Base-by-base conservation (phyloP, 1,140 invertebrate genomes). In the Stenopsyche tienmushanensis region DNA sequence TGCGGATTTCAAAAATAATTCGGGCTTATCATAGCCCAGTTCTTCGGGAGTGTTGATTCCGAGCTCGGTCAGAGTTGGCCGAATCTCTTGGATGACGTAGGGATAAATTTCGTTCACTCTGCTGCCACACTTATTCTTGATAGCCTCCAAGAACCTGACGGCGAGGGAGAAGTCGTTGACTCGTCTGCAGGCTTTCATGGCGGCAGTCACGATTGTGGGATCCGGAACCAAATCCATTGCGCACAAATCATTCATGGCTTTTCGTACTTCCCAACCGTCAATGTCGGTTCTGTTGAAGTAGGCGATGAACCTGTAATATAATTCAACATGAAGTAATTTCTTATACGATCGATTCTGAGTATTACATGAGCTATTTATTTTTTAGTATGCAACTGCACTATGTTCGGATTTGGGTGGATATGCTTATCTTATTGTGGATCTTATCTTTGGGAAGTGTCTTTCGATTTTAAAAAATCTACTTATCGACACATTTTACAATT, bases 11-110 rank as follows among this genome's bases (percentile, higher is more conserved):
- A 94, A 81, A 62, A 89, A 90, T 74, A 99, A 83, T 82, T 99
- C 97, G 53, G 97, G 97, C 80, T 98, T 93, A 78, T 98, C 95
- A 75, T 96, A 98, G 52, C 96, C 96, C 71, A 99, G 82, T 75
- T 98, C 93, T 80, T 98, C 97, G 10, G 92, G 92, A 17, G 96
- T 98, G 23, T 86, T 88, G 71, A 99, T 90, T 18, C 97, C 97
- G 29, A 99, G 81, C 81, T 99, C 94, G 49, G 90, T 86, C 10
- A 99, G 81, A 10, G 94, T 96, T 29, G 97, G 96, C 72, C 83
- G 85, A 72, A 98, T 93, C 84, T 98, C 93, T 84, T 97, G 89
- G 41, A 97, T 76, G 70, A 98, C 84, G 75, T 95, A 98, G 7
- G 94, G 94, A 74, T 94, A 98, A 62, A 97, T 91, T 76, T 90